Conservation (phyloP, 1,140 invertebrate genomes). For the Diploscapter pachys region DNA sequence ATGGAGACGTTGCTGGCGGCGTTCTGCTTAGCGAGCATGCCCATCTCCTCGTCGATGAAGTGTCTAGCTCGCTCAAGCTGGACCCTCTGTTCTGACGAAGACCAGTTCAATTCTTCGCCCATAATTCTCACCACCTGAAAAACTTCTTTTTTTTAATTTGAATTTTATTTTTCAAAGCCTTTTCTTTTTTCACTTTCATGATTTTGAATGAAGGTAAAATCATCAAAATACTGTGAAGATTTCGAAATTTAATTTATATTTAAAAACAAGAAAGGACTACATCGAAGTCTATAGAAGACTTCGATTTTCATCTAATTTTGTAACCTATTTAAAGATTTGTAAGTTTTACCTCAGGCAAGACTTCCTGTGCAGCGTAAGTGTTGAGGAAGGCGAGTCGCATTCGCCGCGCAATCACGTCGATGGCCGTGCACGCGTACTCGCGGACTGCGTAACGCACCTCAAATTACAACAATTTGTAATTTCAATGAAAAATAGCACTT, state of each 20-base stretch:
- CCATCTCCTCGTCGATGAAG: conserved; percentile 90
- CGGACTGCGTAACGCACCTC: conserved; percentile 81
- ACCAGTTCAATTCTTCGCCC: conserved; percentile 92
- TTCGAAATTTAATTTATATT: too few relatives aligned
- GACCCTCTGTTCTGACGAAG: conserved; percentile 73
- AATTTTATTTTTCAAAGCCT: background rate
- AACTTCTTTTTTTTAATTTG: conserved; percentile 65
- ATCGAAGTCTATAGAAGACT: too few relatives aligned
- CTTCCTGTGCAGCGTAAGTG: conserved; percentile 87
- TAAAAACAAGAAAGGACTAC: too few relatives aligned
- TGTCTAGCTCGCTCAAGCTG: conserved; percentile 76
- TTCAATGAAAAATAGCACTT: background rate
- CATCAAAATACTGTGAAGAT: too few relatives aligned
- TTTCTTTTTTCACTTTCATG: background rate
- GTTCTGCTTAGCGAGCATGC: conserved; percentile 82
- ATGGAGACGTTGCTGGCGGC: conserved; percentile 81
- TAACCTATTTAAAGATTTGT: too few relatives aligned
- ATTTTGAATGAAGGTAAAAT: too few relatives aligned
- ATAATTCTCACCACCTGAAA: conserved; percentile 79
- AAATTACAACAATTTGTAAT: conserved; percentile 28
- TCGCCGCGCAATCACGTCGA: conserved; percentile 91
- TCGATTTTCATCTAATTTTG: too few relatives aligned
- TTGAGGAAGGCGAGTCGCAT: conserved; percentile 91
- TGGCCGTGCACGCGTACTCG: conserved; percentile 91
- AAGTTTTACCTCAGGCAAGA: conserved; percentile 68